Percentiles rank a stretch among this genome's conserved stretches.
Conservation (phyloP, 2,888 invertebrate genomes). For the Prosopocoilus inquinatus region DNA sequence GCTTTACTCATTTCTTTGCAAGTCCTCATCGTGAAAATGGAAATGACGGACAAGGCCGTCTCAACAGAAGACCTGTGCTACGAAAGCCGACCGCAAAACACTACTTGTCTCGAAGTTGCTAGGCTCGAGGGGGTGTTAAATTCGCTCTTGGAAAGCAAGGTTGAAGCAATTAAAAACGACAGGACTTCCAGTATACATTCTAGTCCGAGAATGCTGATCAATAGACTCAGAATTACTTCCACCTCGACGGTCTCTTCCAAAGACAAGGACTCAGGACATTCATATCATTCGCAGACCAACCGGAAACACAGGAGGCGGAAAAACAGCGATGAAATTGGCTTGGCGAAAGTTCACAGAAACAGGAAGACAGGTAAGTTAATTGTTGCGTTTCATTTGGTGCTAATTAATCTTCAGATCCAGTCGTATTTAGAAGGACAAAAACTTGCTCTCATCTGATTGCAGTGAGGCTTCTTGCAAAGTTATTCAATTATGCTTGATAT, state of each 20-base stretch:
- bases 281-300: slow-evolving; percentile 19
- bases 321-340: slow-evolving; percentile 22
- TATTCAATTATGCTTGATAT: not conserved
- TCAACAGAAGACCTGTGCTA: slow-evolving; percentile 61
- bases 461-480: too few species aligned
- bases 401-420: too few species aligned
- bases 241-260: slow-evolving; percentile 52
- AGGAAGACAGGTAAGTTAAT: slow-evolving; percentile 13
- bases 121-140: slow-evolving; percentile 68
- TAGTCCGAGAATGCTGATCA: slow-evolving; percentile 47
- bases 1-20: too few species aligned
- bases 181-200: slow-evolving; percentile 42
- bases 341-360: slow-evolving; percentile 11
- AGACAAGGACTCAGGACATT: slow-evolving; percentile 36
- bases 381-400: not conserved
- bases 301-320: slow-evolving; percentile 24
- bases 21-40: slow-evolving; percentile 15
- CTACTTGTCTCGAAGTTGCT: slow-evolving; percentile 56
- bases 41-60: slow-evolving; percentile 66
- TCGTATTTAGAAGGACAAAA: too few species aligned
- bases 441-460: too few species aligned
- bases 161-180: slow-evolving; percentile 59
- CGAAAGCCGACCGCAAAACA: slow-evolving; percentile 10
- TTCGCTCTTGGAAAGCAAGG: slow-evolving; percentile 70
- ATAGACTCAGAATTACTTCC: slow-evolving; percentile 48